Base-by-base conservation (phyloP, 2,888 invertebrate species). In the Schizaphis graminum region DNA sequence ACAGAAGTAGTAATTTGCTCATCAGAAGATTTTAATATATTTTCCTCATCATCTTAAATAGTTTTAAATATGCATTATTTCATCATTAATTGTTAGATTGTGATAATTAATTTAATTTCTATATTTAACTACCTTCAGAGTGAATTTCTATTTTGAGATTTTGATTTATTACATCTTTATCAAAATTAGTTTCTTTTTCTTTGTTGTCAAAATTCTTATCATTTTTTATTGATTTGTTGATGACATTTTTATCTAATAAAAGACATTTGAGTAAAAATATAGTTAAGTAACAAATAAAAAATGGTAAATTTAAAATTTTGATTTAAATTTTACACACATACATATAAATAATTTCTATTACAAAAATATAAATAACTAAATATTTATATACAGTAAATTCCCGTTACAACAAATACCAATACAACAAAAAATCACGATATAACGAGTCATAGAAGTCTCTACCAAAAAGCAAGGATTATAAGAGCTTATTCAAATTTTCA, bases 91-190 rank as follows among this genome's bases (percentile, higher is more conserved):
- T 26, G 2, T 49, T 91, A 89, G n/a, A 53, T 13, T 57, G 16
- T 28, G 67, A 47, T 90, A 67, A 90, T 28, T 41, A 8, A 87
- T 44, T 26, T 89, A 41, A 56, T 56, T 10, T 90, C 21, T n/a
- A 21, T 56, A 57, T 24, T 26, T 11, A 57, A 91, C 86, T 21
- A 91, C 91, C 61, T 1, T 35, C 85, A 5, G 61, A 28, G 28
- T 85, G n/a, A 35, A 8, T 49, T 47, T 57, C 44, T 53, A 41
- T 92, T 92, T 88, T 88, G 3, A 53, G 41, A 16, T 67, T 61
- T 92, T 92, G 35, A 41, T 92, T 35, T 13, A 26, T 67, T 44
- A 44, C n/a, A 88, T 67, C 49, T 41, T 49, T 28, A 41, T 92
- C 49, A 92, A 26, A 5, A n/a, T 28, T 41, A 41, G 41, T 13